Base-by-base conservation (phyloP, 1,140 invertebrate species). In the Plectrocnemia conspersa region DNA sequence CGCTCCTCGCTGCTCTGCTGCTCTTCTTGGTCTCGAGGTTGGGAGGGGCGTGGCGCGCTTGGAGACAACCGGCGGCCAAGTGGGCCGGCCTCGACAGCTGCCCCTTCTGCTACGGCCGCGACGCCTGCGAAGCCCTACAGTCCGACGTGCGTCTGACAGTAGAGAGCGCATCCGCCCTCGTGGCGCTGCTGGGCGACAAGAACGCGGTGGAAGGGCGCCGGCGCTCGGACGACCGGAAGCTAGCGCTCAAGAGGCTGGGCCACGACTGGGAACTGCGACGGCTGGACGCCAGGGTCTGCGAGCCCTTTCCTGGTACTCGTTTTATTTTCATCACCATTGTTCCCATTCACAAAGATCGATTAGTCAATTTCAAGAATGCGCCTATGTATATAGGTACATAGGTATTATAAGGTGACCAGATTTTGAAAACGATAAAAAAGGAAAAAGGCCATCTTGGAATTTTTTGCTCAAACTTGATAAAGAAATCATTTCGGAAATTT, bases 41-140 rank as follows among this genome's bases (percentile, higher is more conserved):
- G 7, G 7, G 27, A 7, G 27, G 47, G 1, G 11, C 22, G 1
- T 24, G 29, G 1, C 33, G 21, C 3, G n/a, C 3, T 23, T 29
- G 46, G 33, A n/a, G n/a, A n/a, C 33, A 29, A 15, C 33, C 33
- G 4, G 19, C 35, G 23, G 22, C 38, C 3, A 2, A 16, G 1
- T 22, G 32, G 22, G 21, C 48, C 1, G 47, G 48, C 11, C 15
- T 54, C 15, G 38, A 47, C 0, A 52, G 48, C 21, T 61, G 59
- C 33, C 59, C 59, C 0, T 46, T 42, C 2, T 61, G 59, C 21
- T 61, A 61, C 35, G 59, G 59, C 1, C 27, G 57, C 3, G 41
- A 54, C 16, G 2, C 25, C 15, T 61, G 59, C 25, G 21, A 52
- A 3, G 40, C 23, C 1, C 38, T 61, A 9, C 27, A 27, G 3